phyloP scores from a whole-genome alignment of 2,797 vertebrate genomes.

The Myiotriccus ornatus region DNA sequence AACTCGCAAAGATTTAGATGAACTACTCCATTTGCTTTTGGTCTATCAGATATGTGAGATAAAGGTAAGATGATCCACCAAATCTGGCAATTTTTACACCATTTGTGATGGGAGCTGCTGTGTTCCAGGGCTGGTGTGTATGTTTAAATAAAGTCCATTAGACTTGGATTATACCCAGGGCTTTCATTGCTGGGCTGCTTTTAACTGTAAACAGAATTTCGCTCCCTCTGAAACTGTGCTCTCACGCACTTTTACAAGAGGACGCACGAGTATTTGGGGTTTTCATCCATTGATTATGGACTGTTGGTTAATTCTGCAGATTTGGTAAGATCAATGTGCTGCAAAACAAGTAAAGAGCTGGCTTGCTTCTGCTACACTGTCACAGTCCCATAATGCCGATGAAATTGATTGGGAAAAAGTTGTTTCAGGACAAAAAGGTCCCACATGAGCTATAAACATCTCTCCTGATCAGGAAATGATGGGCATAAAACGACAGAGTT shows the following conservation, averaged over 20 bases:
- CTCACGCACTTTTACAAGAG: neutral
- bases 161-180: neutral
- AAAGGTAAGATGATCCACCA: neutral
- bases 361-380: neutral
- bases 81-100: neutral
- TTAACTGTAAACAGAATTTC: neutral
- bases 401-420: constrained; percentile 14
- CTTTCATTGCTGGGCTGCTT: neutral
- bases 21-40: neutral
- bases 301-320: neutral
- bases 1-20: neutral
- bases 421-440: neutral
- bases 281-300: neutral
- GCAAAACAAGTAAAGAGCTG: neutral
- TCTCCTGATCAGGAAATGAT: fast-evolving
- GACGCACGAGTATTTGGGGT: neutral
- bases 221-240: neutral
- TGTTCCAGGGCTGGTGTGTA: neutral
- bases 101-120: neutral
- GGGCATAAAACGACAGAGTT: neutral
- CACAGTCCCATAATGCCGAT: neutral
- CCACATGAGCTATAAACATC: neutral
- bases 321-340: neutral
- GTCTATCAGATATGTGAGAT: neutral
- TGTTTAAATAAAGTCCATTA: neutral